A percentile compares a stretch with the other conserved stretches of the same genome.
These are phyloP conservation scores for Lampris megalopsis DNA, from an alignment of 2,113 vertebrate species.

Conservation along the genomic window DNA sequence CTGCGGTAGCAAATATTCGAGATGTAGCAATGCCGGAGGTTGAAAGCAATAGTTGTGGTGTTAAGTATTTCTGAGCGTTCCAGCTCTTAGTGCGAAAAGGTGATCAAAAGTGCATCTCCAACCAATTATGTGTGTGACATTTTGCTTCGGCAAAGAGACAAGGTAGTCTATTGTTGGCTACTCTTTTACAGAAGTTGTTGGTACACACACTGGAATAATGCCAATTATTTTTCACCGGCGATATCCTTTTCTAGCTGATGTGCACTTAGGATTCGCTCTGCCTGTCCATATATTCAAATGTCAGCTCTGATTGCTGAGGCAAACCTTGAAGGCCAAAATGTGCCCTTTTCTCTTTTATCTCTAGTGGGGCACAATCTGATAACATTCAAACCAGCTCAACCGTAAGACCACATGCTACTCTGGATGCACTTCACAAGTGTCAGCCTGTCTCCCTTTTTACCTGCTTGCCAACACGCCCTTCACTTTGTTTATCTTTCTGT, in stretches of 20 bases:
- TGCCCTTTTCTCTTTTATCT: constrained; percentile 61
- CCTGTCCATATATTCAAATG: constrained; percentile 69
- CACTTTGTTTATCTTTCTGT: constrained; percentile 1
- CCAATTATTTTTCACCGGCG: constrained; percentile 52
- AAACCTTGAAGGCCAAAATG: constrained; percentile 54
- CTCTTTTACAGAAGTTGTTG: constrained; percentile 29
- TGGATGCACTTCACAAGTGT: constrained; percentile 40
- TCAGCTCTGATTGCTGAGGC: constrained; percentile 63
- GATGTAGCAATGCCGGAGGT: not conserved
- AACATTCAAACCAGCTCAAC: constrained; percentile 32
- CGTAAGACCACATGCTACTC: constrained; percentile 5
- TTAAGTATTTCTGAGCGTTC: not conserved
- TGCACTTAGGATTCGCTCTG: constrained; percentile 51
- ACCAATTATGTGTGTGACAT: constrained; percentile 1
- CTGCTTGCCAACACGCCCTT: not conserved
- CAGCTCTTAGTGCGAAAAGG: not conserved
- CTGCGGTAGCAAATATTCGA: not conserved
- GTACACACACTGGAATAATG: not conserved
- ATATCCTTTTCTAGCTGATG: constrained; percentile 49
- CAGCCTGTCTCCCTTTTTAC: constrained; percentile 26
- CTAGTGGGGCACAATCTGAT: constrained; percentile 42
- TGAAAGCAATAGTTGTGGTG: too few species aligned
- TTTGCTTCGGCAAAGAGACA: constrained; percentile 13
- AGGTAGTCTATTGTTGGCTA: not conserved
- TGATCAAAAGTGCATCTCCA: not conserved